These are phyloP conservation scores for Anoplophora glabripennis DNA, from an alignment of 1,140 invertebrate genomes.

Conservation along the genomic window DNA sequence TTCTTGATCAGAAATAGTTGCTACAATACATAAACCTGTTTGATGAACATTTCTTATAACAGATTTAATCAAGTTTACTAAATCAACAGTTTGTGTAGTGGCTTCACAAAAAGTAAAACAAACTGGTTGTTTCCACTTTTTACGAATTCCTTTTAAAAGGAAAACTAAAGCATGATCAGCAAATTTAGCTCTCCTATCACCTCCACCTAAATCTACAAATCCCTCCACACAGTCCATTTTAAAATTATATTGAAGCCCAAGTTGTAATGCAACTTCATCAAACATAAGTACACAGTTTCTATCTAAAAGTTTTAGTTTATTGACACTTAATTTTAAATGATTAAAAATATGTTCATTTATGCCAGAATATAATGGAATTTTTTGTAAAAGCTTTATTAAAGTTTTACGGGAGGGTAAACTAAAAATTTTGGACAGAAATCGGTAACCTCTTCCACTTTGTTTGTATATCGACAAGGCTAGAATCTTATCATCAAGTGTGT, in stretches of 20 bases:
- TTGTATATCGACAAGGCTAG: constrained; percentile 22
- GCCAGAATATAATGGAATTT: too few relatives aligned
- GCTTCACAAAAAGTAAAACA: constrained; percentile 16
- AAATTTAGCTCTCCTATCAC: not conserved
- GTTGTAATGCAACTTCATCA: too few relatives aligned
- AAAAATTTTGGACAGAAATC: constrained; percentile 24
- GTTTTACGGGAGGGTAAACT: constrained; percentile 22
- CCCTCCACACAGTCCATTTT: constrained; percentile 1
- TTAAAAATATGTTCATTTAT: too few relatives aligned
- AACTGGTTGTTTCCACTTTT: constrained; percentile 14
- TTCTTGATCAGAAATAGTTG: too few relatives aligned
- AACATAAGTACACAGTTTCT: constrained; percentile 8
- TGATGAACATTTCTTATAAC: too few relatives aligned
- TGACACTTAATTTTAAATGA: not conserved
- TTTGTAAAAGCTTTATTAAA: not conserved
- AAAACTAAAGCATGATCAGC: constrained; percentile 10
- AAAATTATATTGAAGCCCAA: constrained; percentile 5
- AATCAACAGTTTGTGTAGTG: not conserved
- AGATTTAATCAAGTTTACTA: too few relatives aligned
- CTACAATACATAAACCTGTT: too few relatives aligned
- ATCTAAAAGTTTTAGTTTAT: constrained; percentile 4
- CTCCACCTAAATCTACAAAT: not conserved
- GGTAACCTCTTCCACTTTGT: constrained; percentile 21
- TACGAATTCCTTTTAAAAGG: not conserved
- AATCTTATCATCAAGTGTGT: constrained; percentile 25